Conservation (phyloP, 2,888 invertebrate species). For the Lycophotia porphyrea region DNA sequence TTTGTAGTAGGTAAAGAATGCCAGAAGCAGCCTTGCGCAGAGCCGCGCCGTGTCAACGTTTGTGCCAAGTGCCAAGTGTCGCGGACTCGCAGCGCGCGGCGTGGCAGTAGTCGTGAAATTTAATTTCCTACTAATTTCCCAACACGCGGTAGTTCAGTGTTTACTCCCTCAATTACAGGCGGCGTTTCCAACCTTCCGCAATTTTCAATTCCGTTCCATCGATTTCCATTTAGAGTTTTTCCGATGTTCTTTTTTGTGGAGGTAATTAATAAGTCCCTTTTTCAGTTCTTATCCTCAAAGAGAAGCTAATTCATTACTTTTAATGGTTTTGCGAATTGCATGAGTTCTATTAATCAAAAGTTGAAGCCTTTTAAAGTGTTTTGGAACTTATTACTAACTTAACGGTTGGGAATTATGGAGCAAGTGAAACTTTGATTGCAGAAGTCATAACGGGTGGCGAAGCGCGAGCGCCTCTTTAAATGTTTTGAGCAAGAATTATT, state of each 20-base stretch:
- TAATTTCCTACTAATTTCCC: slow-evolving; percentile 82
- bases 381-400: slow-evolving; percentile 69
- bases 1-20: slow-evolving; percentile 14
- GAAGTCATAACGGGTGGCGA: slow-evolving; percentile 50
- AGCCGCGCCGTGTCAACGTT: slow-evolving; percentile 52
- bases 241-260: slow-evolving; percentile 33
- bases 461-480: slow-evolving; percentile 63
- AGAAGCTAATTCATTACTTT: slow-evolving; percentile 67
- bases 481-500: slow-evolving; percentile 62
- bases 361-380: slow-evolving; percentile 68
- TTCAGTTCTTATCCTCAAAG: slow-evolving; percentile 55
- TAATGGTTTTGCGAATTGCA: slow-evolving; percentile 69
- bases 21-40: slow-evolving; percentile 19
- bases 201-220: slow-evolving; percentile 65
- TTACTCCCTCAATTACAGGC: slow-evolving; percentile 62
- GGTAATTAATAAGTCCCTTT: slow-evolving; percentile 58
- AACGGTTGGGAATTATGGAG: slow-evolving; percentile 66
- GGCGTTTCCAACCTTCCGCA: slow-evolving; percentile 50
- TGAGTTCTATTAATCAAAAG: slow-evolving; percentile 71
- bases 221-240: slow-evolving; percentile 64
- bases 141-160: slow-evolving; percentile 68
- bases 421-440: slow-evolving; percentile 62
- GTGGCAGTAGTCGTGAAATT: slow-evolving; percentile 72
- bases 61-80: slow-evolving; percentile 67
- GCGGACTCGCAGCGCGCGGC: slow-evolving; percentile 52